Base-by-base conservation (phyloP, 2,888 invertebrate genomes). In the Gastracanthus pulcherrimus region DNA sequence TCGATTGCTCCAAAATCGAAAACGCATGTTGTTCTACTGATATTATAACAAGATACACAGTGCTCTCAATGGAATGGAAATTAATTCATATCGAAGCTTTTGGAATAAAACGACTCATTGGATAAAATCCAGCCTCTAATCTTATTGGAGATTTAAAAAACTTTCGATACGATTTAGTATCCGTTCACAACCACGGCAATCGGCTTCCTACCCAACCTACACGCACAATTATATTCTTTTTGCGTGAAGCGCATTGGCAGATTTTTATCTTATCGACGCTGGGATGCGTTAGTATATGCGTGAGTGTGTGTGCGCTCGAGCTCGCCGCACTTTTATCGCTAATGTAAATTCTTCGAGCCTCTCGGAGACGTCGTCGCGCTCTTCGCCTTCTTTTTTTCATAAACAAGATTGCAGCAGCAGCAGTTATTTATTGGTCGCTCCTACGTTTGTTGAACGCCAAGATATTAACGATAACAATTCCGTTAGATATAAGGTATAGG, bases 251-350 rank as follows among this genome's bases (percentile, higher is more conserved):
- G n/a, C n/a, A n/a, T n/a, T n/a, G n/a, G 34, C 51, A 48, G 69
- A 70, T 70, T 70, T 70, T 70, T 70, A 70, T 72, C 41, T 60
- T 60, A 55, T 71, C 70, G 55, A n/a, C 9, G 62, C n/a, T n/a
- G n/a, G n/a, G n/a, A n/a, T n/a, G n/a, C n/a, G n/a, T n/a, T n/a
- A n/a, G n/a, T n/a, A n/a, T n/a, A n/a, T n/a, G n/a, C 13, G 11
- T 55, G 23, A 23, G 11, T 55, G 9, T 55, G 55, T 55, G 23
- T 26, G 55, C 55, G n/a, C n/a, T n/a, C n/a, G n/a, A n/a, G n/a
- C n/a, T n/a, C n/a, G n/a, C n/a, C n/a, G 16, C 23, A 41, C 36
- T 66, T 66, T 66, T 66, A 66, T 66, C 66, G 66, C 41, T 16
- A 66, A 41, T 66, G 66, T 41, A 66, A 66, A 66, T 67, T 66